A percentile compares a stretch with the other conserved stretches of the same genome.
These are phyloP conservation scores for Rhinichthys osculus DNA, from an alignment of 2,797 vertebrate species.

Conservation along the genomic window DNA sequence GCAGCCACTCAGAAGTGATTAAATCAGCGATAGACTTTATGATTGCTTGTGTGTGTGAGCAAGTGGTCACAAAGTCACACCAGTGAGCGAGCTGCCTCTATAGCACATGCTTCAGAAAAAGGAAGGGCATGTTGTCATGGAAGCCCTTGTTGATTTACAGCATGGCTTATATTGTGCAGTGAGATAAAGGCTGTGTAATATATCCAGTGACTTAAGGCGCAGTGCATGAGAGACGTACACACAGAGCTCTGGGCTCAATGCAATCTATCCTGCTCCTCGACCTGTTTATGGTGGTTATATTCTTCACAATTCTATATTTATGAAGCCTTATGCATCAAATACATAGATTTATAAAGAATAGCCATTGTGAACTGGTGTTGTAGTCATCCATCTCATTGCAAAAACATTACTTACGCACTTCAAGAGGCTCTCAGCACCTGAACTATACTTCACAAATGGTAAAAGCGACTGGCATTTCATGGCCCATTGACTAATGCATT, in stretches of 20 bases:
- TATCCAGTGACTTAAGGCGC: slow-evolving; percentile 7
- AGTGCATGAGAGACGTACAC: neutral
- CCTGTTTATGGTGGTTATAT: slow-evolving; percentile 24
- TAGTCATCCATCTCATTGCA: neutral
- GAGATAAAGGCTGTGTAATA: slow-evolving; percentile 60
- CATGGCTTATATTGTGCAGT: slow-evolving; percentile 60
- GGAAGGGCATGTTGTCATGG: slow-evolving; percentile 46
- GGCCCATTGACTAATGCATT: slow-evolving; percentile 24
- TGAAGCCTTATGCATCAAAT: slow-evolving; percentile 14
- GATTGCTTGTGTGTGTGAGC: slow-evolving; percentile 50
- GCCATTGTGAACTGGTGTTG: neutral
- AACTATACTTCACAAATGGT: slow-evolving; percentile 28
- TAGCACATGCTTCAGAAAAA: slow-evolving; percentile 40
- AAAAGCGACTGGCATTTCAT: slow-evolving; percentile 20
- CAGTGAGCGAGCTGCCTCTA: neutral
- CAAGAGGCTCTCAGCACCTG: slow-evolving; percentile 31
- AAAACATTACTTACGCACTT: slow-evolving; percentile 6
- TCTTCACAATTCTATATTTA: slow-evolving; percentile 4
- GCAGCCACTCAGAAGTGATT: slow-evolving; percentile 62
- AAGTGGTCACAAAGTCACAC: slow-evolving; percentile 37
- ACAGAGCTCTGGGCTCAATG: neutral
- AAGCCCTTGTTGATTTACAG: slow-evolving; percentile 68
- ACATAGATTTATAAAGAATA: slow-evolving; percentile 13
- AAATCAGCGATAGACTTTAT: slow-evolving; percentile 62
- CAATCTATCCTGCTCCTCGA: slow-evolving; percentile 19